Evolutionary conservation across 37 sponge, comb jelly and placozoan genomes (phyloP), one percentile per base, ranked within the genome.

Genomic region (Petrosia ficiformis): DNA sequence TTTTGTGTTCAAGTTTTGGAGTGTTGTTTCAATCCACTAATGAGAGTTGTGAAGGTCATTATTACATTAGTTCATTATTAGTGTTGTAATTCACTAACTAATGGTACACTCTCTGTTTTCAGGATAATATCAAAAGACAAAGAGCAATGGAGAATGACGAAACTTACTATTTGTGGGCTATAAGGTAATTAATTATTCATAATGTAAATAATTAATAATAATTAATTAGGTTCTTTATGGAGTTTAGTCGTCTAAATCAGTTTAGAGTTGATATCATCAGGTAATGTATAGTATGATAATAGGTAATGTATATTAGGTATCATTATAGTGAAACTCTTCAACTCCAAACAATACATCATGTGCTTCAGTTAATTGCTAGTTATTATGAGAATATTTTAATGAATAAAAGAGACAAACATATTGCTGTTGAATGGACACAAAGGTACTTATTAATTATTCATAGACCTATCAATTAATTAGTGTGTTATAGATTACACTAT

Each of bases 131-230:
- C 25, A 72, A 77, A 71, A 72, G 75, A 11, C 68, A 84, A 21
- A 68, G 76, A 32, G 79, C 90, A 10, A 85, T 91, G 92, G 91
- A 96, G 28, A 90, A 96, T 70, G 95, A 96, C 68, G 97, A 96
- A 40, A 93, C 97, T 0, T 96, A 94, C 77, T 96, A 96, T 77
- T 61, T 96, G 39, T 93, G 94, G 97, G 70, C 75, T 33, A 64
- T 96, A 43, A 80, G 89, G 86, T 94, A 78, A 28, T 58, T 70
- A 70, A 1, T 3, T 39, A 67, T 59, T 60, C 35, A 34, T 3
- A 58, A 37, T 3, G 44, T 70, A 42, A 41, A 26, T 75, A 22
- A 42, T 2, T 10, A 52, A 63, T 59, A 36, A 57, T 24, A 41
- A 39, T 0, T n/a, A 79, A 16, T 29, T 52, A 81, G 85, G 70